Evolutionary conservation across 2,797 vertebrate species (phyloP).

Genomic region (Coranthus polyacanthus): DNA sequence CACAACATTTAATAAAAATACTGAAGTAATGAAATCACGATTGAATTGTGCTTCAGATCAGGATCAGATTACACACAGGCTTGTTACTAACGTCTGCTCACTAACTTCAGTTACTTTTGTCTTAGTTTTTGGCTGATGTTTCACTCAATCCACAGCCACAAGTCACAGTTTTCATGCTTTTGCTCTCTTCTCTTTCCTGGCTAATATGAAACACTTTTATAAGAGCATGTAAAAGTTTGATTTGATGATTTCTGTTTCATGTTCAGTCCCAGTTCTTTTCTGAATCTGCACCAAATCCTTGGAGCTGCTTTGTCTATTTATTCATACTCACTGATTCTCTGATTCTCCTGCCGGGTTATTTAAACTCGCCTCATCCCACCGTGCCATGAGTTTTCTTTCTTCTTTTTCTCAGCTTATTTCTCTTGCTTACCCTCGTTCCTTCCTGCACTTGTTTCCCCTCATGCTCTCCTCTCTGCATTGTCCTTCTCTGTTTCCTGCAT

Average conservation of each 20-base stretch:
- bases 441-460: conserved; percentile 50
- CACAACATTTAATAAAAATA: no score
- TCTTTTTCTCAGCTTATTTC: conserved; percentile 16
- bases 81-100: no score
- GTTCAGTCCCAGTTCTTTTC: no score
- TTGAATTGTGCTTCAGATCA: no score
- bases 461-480: conserved; percentile 51
- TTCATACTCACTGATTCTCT: neutral
- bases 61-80: no score
- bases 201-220: no score
- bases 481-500: conserved; percentile 46
- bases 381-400: conserved; percentile 18
- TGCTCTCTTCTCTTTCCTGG: neutral
- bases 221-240: no score
- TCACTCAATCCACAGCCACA: no score
- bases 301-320: neutral
- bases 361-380: neutral
- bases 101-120: no score
- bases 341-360: neutral
- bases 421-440: conserved; percentile 19
- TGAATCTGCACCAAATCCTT: neutral
- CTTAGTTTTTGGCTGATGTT: no score
- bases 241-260: no score
- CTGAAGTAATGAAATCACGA: no score
- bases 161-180: neutral